Base-by-base conservation (phyloP, 2,888 invertebrate species). In the Synergus umbraculus region DNA sequence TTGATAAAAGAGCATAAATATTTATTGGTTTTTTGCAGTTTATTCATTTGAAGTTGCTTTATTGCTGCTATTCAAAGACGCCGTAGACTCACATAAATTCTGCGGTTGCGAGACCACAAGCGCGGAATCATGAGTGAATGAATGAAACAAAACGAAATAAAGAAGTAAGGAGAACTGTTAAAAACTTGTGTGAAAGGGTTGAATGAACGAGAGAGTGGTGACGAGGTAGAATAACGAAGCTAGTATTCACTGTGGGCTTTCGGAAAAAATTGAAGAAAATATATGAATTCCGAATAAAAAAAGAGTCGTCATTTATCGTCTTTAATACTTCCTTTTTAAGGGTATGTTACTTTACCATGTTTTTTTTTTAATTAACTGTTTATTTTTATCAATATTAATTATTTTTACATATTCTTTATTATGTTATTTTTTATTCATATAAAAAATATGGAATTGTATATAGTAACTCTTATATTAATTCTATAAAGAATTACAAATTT, bases 201-300 rank as follows among this genome's bases (percentile, higher is more conserved):
- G 58, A 66, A 64, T 76, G 58, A 67, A 83, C 73, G 66, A 69
- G 49, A 78, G 64, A 73, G 73, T 76, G 60, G 76, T 44, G 63
- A 79, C 44, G 84, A 82, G 78, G 78, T 46, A 46, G n/a, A 73
- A 73, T 73, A 73, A 73, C 73, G 78, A 81, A 84, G 83, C 80
- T 82, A 82, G 81, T 82, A 82, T 82, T 83, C 81, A 86, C 85
- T 86, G 83, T 84, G 85, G 84, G 86, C 84, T 86, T 87, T 87
- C 81, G 85, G 83, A 84, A 82, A 83, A 80, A 81, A 81, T 83
- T 76, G 82, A 83, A 82, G 79, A 76, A 87, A 83, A 66, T 82
- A 86, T 84, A 85, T 85, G 83, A 81, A 87, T 86, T 87, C 83
- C 84, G 82, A 83, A 86, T 81, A 80, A 82, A 83, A 82, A 82